Conservation (phyloP, 2,113 vertebrate species). For the Antennarius striatus region DNA sequence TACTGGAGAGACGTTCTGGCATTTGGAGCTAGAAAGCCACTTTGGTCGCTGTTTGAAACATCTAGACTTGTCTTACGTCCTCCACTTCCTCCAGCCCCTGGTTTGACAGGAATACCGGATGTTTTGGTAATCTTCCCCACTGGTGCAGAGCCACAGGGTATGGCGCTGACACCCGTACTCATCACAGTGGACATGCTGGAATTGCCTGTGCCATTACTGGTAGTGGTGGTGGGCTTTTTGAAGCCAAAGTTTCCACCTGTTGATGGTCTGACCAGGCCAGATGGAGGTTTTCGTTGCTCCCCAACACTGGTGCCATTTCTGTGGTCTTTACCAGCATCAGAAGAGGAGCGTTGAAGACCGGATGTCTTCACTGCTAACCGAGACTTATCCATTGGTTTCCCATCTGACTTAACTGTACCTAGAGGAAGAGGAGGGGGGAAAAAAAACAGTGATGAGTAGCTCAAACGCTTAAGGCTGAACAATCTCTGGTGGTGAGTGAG, state of each 20-base stretch:
- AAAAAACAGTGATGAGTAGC: slow-evolving; percentile 22
- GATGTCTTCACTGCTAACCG: slow-evolving; percentile 87
- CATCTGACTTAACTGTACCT: slow-evolving; percentile 68
- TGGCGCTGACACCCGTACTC: slow-evolving; percentile 68
- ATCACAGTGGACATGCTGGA: slow-evolving; percentile 76
- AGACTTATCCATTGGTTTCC: slow-evolving; percentile 87
- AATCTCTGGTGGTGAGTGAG: slow-evolving; percentile 23
- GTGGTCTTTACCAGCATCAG: slow-evolving; percentile 90
- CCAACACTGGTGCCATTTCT: slow-evolving; percentile 54
- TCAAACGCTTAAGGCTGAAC: slow-evolving; percentile 10
- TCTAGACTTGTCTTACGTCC: slow-evolving; percentile 93
- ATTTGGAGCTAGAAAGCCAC: slow-evolving; percentile 88
- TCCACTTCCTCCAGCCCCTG: slow-evolving; percentile 61
- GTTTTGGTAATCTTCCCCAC: slow-evolving; percentile 88
- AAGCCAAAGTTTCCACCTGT: slow-evolving; percentile 91
- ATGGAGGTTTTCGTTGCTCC: slow-evolving; percentile 91
- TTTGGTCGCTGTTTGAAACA: slow-evolving; percentile 84
- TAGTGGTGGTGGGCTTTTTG: slow-evolving; percentile 85
- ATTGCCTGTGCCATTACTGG: slow-evolving; percentile 66
- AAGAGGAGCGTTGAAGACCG: slow-evolving; percentile 90
- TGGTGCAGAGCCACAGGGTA: slow-evolving; percentile 73
- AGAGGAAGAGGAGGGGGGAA: background rate
- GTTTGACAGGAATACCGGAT: slow-evolving; percentile 93
- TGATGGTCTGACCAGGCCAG: slow-evolving; percentile 87
- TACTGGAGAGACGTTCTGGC: slow-evolving; percentile 94